Conservation (phyloP, 2,888 invertebrate genomes). For the Rhagium mordax region DNA sequence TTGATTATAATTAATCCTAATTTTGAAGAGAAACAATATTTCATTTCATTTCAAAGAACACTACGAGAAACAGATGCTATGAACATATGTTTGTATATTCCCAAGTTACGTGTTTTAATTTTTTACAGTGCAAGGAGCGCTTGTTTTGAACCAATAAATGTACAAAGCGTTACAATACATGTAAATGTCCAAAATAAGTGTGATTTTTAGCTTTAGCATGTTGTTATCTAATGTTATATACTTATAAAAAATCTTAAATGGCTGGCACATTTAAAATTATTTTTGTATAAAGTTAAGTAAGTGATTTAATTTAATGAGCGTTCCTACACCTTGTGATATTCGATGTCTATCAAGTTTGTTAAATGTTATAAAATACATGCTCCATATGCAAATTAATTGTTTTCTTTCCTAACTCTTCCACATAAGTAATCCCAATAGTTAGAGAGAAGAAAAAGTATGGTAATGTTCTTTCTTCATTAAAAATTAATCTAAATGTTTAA, state of each 20-base stretch:
- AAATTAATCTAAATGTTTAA: too few species aligned
- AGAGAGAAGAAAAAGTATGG: too few species aligned
- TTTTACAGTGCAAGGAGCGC: neutral
- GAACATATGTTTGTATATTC: too few species aligned
- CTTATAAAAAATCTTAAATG: neutral
- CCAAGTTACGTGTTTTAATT: too few species aligned
- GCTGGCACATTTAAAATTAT: slow-evolving; percentile 1
- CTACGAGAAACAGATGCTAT: too few species aligned
- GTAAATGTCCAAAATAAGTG: neutral
- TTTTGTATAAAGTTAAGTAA: slow-evolving; percentile 3
- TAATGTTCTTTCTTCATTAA: too few species aligned
- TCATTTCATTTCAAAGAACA: too few species aligned
- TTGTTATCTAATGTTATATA: neutral
- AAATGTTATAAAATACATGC: neutral
- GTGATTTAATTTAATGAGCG: neutral
- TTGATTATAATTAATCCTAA: too few species aligned
- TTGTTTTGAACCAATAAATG: neutral
- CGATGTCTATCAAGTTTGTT: neutral
- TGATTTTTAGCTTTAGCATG: neutral
- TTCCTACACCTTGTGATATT: slow-evolving; percentile 17
- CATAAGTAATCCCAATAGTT: too few species aligned
- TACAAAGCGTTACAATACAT: neutral
- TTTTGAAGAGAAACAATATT: too few species aligned
- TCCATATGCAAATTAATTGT: neutral
- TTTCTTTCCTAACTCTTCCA: neutral